Evolutionary conservation across 2,888 invertebrate genomes (phyloP), one percentile per base, ranked within the genome.

Genomic region (Autographa gamma): DNA sequence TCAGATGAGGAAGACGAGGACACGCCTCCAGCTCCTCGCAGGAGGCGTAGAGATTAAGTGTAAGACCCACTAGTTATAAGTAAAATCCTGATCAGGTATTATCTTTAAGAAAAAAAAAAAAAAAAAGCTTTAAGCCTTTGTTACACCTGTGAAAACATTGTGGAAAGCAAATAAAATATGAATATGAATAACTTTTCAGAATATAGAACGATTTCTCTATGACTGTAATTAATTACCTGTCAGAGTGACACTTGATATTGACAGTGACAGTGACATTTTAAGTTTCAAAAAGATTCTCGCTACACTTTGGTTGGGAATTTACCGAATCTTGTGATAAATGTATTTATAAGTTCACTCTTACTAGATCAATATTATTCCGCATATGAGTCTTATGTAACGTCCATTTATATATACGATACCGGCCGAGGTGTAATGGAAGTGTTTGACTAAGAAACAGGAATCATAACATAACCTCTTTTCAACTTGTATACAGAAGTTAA

Each of bases 401-500:
- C 13, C 8, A 7, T 16, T 41, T 11, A 54, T n/a, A 31, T 13
- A 9, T 13, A n/a, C 32, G 9, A 0, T 38, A 67, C 60, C 59
- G 62, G 63, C 58, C 60, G 14, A 66, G 62, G 61, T 25, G 60
- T 48, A 64, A 58, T 71, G 64, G 54, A 63, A 60, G 41, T 52
- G 4, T 11, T 31, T 18, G 25, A 25, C 25, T 25, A 25, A 25
- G 52, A 71, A 38, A 58, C 52, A 48, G 66, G 25, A 14, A 64
- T 67, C 65, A 74, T 64, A 82, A 81, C 74, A 83, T 83, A 83
- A 83, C 77, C 82, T 77, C 25, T 61, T 38, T 61, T 8, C 18
- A 59, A 63, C 34, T 52, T 56, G 31, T 69, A 54, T 68, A 68
- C 66, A 72, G 64, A 48, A 54, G 54, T 32, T 0, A 43, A 48